These are phyloP conservation scores for Tribolium freemani DNA, from an alignment of 2,888 invertebrate genomes.

Conservation along the genomic window DNA sequence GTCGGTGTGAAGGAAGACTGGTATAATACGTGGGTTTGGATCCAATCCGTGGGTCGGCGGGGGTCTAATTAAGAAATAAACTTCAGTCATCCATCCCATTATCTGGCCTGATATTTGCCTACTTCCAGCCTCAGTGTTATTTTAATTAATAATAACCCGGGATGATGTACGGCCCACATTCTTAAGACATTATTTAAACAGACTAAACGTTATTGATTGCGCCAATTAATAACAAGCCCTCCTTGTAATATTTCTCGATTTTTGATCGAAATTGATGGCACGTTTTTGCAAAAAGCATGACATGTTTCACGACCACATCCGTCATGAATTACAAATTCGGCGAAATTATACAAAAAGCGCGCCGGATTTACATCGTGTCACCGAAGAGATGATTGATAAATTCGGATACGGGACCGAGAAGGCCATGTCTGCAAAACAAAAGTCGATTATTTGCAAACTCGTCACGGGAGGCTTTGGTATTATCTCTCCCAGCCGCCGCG, in stretches of 20 bases:
- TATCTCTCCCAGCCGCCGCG: slow-evolving; percentile 55
- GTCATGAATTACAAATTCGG: slow-evolving; percentile 11
- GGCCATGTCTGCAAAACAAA: slow-evolving; percentile 56
- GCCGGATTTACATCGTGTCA: slow-evolving; percentile 50
- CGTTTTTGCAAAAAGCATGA: slow-evolving; percentile 14
- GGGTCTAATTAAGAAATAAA: slow-evolving; percentile 51
- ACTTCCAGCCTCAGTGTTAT: slow-evolving; percentile 37
- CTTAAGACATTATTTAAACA: slow-evolving; percentile 24
- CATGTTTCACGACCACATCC: not conserved
- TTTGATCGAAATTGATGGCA: slow-evolving; percentile 2
- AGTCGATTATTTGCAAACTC: slow-evolving; percentile 60
- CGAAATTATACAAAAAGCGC: slow-evolving; percentile 11
- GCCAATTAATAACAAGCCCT: slow-evolving; percentile 11
- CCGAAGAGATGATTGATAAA: slow-evolving; percentile 59
- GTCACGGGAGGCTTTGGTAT: slow-evolving; percentile 59
- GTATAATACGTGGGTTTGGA: slow-evolving; percentile 39
- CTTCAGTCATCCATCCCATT: slow-evolving; percentile 45
- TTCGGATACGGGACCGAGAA: slow-evolving; percentile 51
- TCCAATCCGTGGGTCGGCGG: slow-evolving; percentile 42
- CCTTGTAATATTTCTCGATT: not conserved
- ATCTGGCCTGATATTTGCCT: slow-evolving; percentile 39
- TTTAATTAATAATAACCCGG: slow-evolving; percentile 41
- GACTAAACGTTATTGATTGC: slow-evolving; percentile 33
- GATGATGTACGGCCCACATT: slow-evolving; percentile 30
- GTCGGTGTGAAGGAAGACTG: slow-evolving; percentile 24